Conservation (phyloP, 2,888 invertebrate species). For the Conomelus anceps region DNA sequence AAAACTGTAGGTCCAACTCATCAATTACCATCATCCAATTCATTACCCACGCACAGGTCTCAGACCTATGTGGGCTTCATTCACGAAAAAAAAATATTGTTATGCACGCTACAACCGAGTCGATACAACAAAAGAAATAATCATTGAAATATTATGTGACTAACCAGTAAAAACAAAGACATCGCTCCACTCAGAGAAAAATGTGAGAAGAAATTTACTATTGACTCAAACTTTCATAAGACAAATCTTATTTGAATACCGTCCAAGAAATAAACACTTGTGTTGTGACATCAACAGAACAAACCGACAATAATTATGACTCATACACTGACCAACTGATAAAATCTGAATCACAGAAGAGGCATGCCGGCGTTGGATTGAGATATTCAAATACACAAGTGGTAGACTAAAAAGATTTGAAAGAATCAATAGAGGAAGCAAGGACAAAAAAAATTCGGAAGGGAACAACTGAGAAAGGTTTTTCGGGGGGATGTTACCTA, state of each 20-base stretch:
- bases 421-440: too few species aligned
- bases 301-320: neutral
- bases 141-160: neutral
- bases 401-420: too few species aligned
- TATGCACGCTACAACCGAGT: too few species aligned
- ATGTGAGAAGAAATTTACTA: neutral
- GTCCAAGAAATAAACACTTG: neutral
- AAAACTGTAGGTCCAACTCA: too few species aligned
- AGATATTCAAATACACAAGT: too few species aligned
- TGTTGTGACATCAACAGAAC: neutral
- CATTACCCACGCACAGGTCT: too few species aligned
- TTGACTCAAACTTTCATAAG: neutral
- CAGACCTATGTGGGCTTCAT: too few species aligned
- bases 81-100: too few species aligned
- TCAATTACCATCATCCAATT: too few species aligned
- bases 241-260: neutral
- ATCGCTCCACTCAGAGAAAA: neutral
- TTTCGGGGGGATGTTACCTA: too few species aligned
- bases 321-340: neutral
- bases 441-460: too few species aligned
- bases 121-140: neutral
- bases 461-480: too few species aligned
- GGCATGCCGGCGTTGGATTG: neutral
- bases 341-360: neutral
- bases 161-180: neutral